Evolutionary conservation across 1,140 invertebrate species (phyloP).

Genomic region (Gerris buenoi): DNA sequence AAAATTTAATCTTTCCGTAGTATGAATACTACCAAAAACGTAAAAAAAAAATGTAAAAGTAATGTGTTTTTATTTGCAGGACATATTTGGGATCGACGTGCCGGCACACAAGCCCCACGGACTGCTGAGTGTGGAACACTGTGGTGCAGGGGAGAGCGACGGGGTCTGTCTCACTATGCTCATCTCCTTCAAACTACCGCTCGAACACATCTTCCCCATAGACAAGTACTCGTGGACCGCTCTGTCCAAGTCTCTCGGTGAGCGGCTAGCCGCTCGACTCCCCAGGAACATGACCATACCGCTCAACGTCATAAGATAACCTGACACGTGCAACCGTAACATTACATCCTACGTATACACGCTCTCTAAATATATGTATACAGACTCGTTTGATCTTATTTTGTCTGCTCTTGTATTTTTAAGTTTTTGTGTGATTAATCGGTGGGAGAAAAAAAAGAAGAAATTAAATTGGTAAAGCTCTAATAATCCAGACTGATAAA

Average conservation of each 20-base stretch:
- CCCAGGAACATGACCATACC: slow-evolving; percentile 61
- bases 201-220: slow-evolving; percentile 69
- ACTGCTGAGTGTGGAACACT: slow-evolving; percentile 46
- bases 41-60: no score
- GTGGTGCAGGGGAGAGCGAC: slow-evolving; percentile 39
- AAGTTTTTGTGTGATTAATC: no score
- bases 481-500: no score
- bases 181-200: slow-evolving; percentile 65
- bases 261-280: slow-evolving; percentile 46
- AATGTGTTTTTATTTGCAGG: slow-evolving; percentile 31
- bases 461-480: no score
- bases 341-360: no score
- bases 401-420: no score
- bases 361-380: no score
- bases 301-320: slow-evolving; percentile 63
- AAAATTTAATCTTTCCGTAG: no score
- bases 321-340: not conserved
- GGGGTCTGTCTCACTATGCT: slow-evolving; percentile 69
- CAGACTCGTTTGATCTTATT: no score
- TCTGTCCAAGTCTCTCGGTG: slow-evolving; percentile 49
- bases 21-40: no score
- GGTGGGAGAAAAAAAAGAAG: no score
- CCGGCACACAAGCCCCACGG: slow-evolving; percentile 73
- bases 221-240: slow-evolving; percentile 82
- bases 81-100: slow-evolving; percentile 74